These are phyloP conservation scores for Eulemur rufifrons DNA, from an alignment of 2,113 vertebrate genomes.

Conservation along the genomic window DNA sequence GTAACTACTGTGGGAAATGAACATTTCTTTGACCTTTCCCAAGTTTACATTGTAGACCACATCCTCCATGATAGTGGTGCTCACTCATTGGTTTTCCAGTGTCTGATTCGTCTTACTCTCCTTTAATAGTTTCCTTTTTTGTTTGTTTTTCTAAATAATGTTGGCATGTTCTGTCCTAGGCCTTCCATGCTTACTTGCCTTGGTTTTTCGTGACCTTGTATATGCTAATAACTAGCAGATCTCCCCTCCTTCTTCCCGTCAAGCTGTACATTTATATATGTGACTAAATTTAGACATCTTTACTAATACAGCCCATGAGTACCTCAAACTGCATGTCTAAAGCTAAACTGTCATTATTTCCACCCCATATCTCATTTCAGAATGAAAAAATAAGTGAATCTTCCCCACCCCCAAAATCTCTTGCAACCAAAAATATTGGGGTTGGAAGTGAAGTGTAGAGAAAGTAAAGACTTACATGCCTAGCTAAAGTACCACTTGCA, in stretches of 20 bases:
- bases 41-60: background rate
- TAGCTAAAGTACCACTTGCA: background rate
- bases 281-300: background rate
- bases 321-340: background rate
- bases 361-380: background rate
- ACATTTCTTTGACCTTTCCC: background rate
- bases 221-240: background rate
- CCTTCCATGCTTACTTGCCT: background rate
- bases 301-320: background rate
- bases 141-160: background rate
- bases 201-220: background rate
- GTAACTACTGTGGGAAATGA: background rate
- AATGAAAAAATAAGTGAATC: background rate
- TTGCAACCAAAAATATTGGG: background rate
- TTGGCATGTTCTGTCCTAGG: background rate
- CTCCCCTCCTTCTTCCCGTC: background rate
- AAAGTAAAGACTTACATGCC: background rate
- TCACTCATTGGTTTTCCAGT: background rate
- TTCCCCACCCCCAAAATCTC: background rate
- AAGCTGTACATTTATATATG: background rate
- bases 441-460: background rate
- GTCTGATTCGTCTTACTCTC: background rate
- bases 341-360: background rate
- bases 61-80: no score
- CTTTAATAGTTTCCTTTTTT: no score